Percentiles rank a stretch among this genome's conserved stretches.
Conservation (phyloP, 2,113 vertebrate species). For the Gallinago paraguaiae region DNA sequence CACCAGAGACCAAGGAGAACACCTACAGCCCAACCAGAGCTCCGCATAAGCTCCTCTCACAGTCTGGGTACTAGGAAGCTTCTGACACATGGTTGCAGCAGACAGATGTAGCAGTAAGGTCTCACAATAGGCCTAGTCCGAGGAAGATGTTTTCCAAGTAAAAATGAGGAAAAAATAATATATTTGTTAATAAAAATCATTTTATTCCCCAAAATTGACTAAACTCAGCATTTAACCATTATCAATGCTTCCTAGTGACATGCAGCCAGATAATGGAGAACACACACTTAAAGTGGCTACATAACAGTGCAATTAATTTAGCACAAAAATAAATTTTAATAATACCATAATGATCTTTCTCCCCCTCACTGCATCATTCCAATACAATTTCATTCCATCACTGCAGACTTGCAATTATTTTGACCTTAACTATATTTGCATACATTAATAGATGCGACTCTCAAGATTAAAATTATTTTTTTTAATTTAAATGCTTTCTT, state of each 20-base stretch:
- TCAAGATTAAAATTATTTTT: background rate
- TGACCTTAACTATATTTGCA: conserved; percentile 16
- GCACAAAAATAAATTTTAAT: background rate
- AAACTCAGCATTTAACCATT: background rate
- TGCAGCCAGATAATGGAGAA: background rate
- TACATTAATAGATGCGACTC: background rate
- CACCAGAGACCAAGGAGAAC: background rate
- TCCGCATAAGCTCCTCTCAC: background rate
- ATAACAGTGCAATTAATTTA: background rate
- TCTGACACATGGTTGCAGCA: background rate
- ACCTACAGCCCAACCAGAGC: background rate
- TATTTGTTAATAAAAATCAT: background rate
- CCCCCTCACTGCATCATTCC: background rate
- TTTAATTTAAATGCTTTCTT: background rate
- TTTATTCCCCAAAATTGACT: background rate
- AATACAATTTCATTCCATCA: background rate
- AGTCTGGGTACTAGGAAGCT: background rate
- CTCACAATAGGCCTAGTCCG: background rate
- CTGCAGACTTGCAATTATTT: background rate
- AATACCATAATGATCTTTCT: background rate
- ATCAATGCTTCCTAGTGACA: background rate
- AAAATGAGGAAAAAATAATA: background rate
- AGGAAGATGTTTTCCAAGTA: background rate
- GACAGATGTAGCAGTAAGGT: background rate
- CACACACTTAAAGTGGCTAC: background rate